A percentile compares a stretch with the other conserved stretches of the same genome.
phyloP scores from a whole-genome alignment of 2,797 vertebrate genomes.

The Artibeus lituratus region DNA sequence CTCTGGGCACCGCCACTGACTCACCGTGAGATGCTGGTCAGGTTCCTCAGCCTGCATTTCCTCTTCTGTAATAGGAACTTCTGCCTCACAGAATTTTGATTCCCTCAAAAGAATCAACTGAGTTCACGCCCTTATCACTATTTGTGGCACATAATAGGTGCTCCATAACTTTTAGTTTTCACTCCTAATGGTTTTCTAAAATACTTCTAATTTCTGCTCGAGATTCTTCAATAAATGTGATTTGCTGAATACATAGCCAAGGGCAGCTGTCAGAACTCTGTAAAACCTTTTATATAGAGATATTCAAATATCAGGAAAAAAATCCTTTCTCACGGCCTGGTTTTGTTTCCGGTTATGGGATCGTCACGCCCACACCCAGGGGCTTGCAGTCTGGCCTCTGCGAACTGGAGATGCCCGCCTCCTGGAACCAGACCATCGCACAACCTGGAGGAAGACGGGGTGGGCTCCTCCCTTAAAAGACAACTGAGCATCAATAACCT shows the following conservation, averaged over 20 bases:
- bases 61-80: not conserved
- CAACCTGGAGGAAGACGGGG: not conserved
- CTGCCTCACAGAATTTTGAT: not conserved
- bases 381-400: not conserved
- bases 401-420: not conserved
- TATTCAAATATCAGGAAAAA: not conserved
- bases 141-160: not conserved
- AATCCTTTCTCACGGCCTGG: not conserved
- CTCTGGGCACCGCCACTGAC: not conserved
- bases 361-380: not conserved
- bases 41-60: not conserved
- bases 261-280: not conserved
- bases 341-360: not conserved
- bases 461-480: not conserved
- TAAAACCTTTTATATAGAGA: not conserved
- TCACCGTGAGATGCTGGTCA: not conserved
- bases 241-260: not conserved
- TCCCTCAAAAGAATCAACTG: not conserved
- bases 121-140: not conserved
- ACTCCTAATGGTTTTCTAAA: slow-evolving; percentile 5
- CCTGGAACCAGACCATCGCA: not conserved
- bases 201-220: not conserved
- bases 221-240: not conserved
- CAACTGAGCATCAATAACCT: not conserved
- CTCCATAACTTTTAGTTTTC: not conserved